phyloP scores from a whole-genome alignment of 1,140 invertebrate genomes.

The Papilio helenus region DNA sequence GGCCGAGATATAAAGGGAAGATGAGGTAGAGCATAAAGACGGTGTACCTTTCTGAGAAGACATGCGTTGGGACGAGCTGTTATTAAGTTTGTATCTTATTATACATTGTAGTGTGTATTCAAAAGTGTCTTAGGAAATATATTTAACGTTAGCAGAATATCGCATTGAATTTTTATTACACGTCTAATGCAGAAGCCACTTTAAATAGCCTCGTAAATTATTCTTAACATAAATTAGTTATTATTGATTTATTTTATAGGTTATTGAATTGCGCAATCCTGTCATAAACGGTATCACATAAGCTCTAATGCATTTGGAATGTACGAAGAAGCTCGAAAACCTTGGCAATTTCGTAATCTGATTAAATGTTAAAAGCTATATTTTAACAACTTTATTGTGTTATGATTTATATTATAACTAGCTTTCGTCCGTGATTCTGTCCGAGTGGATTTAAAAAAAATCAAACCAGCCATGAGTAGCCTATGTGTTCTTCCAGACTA shows the following conservation, averaged over 20 bases:
- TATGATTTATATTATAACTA: no score
- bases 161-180: slow-evolving; percentile 6
- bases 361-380: slow-evolving; percentile 22
- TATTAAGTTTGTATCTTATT: no score
- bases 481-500: no score
- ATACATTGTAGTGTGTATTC: not conserved
- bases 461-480: no score
- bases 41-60: no score
- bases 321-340: not conserved
- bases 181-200: not conserved
- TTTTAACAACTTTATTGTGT: not conserved
- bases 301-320: slow-evolving; percentile 12
- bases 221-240: slow-evolving; percentile 28
- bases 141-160: not conserved
- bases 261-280: not conserved
- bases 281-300: slow-evolving; percentile 17
- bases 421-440: no score
- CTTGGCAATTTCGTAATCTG: slow-evolving; percentile 11
- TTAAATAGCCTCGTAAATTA: slow-evolving; percentile 27
- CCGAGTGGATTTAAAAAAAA: no score
- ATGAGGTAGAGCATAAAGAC: no score
- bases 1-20: no score
- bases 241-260: slow-evolving; percentile 22
- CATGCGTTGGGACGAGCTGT: no score
- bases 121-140: not conserved